Base-by-base conservation (phyloP, 64 coral and sea anemone species). In the Actinia tenebrosa region DNA sequence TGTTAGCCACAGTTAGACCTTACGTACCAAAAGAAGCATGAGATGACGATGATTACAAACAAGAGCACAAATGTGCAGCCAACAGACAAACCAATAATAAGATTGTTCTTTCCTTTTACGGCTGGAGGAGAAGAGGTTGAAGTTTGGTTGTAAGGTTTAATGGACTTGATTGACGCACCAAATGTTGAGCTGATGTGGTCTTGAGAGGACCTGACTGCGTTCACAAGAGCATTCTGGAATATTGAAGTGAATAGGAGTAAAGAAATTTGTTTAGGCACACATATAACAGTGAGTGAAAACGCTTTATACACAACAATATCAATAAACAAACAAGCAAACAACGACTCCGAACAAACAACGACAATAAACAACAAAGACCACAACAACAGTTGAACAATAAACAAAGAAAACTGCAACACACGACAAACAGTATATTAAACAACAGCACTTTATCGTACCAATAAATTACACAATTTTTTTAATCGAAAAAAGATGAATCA, bases 1-100 rank as follows among this genome's bases (percentile, higher is more conserved):
- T 37, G 30, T 37, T 37, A 37, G 30, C 30, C 30, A 37, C 30
- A 37, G 30, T 37, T 37, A 37, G n/a, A 37, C 30, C 30, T 37
- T 58, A 56, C 56, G 56, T 81, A 81, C 79, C 79, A 81, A 81
- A 25, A 81, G 5, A 8, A 81, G 45, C 79, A 81, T 1, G 79
- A 22, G 53, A 45, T 52, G 13, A 81, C 8, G 19, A 81, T 50
- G 42, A 81, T 7, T 7, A 53, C 79, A 53, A 81, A 81, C 0
- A 81, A 22, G 3, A 81, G 79, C 13, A 81, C 3, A 10, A 81
- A 19, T 4, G 44, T 11, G 46, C 79, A 23, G 16, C 17, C 50
- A 37, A 53, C 79, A 81, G 44, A 45, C 8, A 81, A 23, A 18
- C 43, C 79, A 81, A 81, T 81, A 0, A 53, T 8, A 14, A 81